Evolutionary conservation across 1,140 invertebrate species (phyloP).

Genomic region (Diorhabda carinulata): DNA sequence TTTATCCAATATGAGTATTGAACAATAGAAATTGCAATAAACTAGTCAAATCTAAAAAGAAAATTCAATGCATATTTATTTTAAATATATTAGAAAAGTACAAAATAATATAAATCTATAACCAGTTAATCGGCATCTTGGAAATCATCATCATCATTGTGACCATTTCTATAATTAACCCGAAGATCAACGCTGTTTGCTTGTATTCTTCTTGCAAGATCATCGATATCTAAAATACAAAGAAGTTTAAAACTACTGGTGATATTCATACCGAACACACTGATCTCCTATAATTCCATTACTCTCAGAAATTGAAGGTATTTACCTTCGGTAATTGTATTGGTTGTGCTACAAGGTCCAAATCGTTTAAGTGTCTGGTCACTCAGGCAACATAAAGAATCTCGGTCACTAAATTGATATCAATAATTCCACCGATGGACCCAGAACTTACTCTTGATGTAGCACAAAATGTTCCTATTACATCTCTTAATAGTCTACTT

Average conservation of each 20-base stretch:
- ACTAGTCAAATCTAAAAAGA: neutral
- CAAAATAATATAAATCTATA: neutral
- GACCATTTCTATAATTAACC: conserved; percentile 26
- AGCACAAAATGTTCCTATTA: no score
- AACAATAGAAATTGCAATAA: no score
- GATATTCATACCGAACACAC: neutral
- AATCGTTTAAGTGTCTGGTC: no score
- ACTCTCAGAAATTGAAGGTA: conserved; percentile 4
- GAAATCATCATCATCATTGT: conserved; percentile 42
- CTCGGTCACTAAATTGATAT: neutral
- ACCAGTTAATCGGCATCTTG: conserved; percentile 42
- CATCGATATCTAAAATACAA: conserved; percentile 32
- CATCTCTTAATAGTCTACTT: no score
- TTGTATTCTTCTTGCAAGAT: conserved; percentile 35
- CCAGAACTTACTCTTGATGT: no score
- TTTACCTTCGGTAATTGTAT: neutral
- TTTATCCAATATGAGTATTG: no score
- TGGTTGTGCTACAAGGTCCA: neutral
- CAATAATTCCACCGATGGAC: no score
- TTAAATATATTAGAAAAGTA: neutral
- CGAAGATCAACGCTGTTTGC: conserved; percentile 32
- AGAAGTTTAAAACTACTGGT: neutral
- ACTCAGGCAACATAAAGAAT: neutral
- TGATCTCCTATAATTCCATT: neutral
- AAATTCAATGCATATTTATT: neutral